Evolutionary conservation across 2,888 invertebrate species (phyloP).

Genomic region (Subacronicta megacephala): DNA sequence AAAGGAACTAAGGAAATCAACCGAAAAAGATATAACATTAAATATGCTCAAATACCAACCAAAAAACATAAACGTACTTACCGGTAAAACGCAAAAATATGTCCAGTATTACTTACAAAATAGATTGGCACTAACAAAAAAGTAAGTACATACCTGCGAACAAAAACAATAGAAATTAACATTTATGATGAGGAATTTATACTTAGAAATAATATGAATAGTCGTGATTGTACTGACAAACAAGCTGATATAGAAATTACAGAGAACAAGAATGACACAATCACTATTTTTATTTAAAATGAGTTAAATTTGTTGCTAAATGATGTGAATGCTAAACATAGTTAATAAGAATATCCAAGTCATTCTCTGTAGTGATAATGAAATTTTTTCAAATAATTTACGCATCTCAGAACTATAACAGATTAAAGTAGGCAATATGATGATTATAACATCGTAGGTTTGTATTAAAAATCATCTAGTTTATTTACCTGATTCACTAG

Average conservation of each 20-base stretch:
- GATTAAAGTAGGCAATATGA: neutral
- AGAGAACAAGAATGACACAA: constrained; percentile 19
- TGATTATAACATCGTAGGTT: neutral
- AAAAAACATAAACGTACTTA: constrained; percentile 4
- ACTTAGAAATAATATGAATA: constrained; percentile 18
- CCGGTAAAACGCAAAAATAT: constrained; percentile 15
- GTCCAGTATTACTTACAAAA: constrained; percentile 27
- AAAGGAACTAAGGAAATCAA: neutral
- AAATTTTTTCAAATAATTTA: too few relatives aligned
- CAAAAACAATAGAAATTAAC: constrained; percentile 37
- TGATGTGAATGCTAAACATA: too few relatives aligned
- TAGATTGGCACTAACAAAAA: neutral
- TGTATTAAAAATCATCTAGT: neutral
- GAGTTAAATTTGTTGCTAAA: neutral
- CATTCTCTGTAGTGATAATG: too few relatives aligned
- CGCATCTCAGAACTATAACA: too few relatives aligned
- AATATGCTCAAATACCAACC: constrained; percentile 4
- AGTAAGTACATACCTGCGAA: constrained; percentile 48
- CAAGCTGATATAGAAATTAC: constrained; percentile 14
- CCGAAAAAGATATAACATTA: neutral
- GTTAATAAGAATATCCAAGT: too few relatives aligned
- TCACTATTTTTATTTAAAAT: constrained; percentile 7
- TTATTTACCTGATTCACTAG: neutral
- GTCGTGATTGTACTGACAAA: constrained; percentile 23
- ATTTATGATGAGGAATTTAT: constrained; percentile 21